Evolutionary conservation across 2,797 vertebrate genomes (phyloP).

Genomic region (Varecia variegata): DNA sequence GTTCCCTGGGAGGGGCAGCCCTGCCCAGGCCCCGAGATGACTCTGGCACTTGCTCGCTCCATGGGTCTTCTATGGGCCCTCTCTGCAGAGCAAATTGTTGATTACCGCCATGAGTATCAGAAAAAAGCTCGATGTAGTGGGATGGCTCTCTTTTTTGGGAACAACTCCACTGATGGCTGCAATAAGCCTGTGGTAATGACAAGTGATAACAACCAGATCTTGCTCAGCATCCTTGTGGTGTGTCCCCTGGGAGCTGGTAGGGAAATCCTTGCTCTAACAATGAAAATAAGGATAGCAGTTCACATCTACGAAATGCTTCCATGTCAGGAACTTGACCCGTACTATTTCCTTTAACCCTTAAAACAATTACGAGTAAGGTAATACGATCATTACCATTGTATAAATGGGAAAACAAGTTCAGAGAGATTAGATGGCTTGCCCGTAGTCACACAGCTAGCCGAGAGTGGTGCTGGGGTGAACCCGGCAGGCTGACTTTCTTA

Average conservation of each 20-base stretch:
- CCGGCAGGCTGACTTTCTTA: neutral
- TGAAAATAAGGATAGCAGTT: neutral
- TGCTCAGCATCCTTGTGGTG: neutral
- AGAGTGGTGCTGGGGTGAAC: neutral
- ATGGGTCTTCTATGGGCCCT: neutral
- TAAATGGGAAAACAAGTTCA: neutral
- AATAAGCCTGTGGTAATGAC: constrained; percentile 9
- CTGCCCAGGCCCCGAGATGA: neutral
- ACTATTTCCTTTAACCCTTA: neutral
- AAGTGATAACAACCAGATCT: neutral
- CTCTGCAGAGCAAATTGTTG: constrained; percentile 1
- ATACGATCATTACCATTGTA: neutral
- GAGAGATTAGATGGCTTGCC: neutral
- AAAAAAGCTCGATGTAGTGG: fast-evolving
- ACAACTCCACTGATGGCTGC: neutral
- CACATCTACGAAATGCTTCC: neutral
- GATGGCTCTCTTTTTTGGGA: constrained; percentile 11
- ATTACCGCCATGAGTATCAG: neutral
- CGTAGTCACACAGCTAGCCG: neutral
- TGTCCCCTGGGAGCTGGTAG: neutral
- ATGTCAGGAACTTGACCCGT: neutral
- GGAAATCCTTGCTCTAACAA: neutral
- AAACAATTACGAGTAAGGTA: neutral
- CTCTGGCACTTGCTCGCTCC: neutral
- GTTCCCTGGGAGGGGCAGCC: neutral